Evolutionary conservation across 2,888 invertebrate genomes (phyloP).

Genomic region (Diadromus collaris): DNA sequence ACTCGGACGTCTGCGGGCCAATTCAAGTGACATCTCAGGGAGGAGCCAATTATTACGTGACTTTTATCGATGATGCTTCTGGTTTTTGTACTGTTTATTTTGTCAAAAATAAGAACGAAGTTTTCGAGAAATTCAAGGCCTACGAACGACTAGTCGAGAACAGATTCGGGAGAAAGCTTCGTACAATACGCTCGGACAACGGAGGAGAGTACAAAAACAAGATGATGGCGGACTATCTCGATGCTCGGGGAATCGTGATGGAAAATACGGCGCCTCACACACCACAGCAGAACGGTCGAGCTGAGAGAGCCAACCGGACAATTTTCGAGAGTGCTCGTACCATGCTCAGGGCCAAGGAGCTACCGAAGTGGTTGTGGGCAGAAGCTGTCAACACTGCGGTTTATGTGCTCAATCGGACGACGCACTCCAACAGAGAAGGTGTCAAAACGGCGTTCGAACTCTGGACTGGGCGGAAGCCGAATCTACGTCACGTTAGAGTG

Average conservation of each 20-base stretch:
- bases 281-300: constrained; percentile 69
- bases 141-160: constrained; percentile 49
- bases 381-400: constrained; percentile 67
- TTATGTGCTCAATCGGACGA: constrained; percentile 64
- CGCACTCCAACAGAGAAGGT: constrained; percentile 11
- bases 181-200: constrained; percentile 48
- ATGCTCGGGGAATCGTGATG: constrained; percentile 63
- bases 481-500: constrained; percentile 59
- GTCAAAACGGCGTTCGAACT: constrained; percentile 59
- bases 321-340: constrained; percentile 66
- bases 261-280: constrained; percentile 64
- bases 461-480: constrained; percentile 53
- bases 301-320: constrained; percentile 70
- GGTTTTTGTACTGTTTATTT: constrained; percentile 47
- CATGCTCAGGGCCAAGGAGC: constrained; percentile 63
- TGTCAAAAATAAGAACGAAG: constrained; percentile 51
- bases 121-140: constrained; percentile 53
- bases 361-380: constrained; percentile 67
- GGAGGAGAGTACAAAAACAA: constrained; percentile 33
- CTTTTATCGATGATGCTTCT: constrained; percentile 45
- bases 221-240: constrained; percentile 55
- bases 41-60: constrained; percentile 50
- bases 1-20: constrained; percentile 52
- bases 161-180: constrained; percentile 46
- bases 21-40: constrained; percentile 48